phyloP scores from a whole-genome alignment of 2,888 invertebrate species.

The Pollenia griseotomentosa region DNA sequence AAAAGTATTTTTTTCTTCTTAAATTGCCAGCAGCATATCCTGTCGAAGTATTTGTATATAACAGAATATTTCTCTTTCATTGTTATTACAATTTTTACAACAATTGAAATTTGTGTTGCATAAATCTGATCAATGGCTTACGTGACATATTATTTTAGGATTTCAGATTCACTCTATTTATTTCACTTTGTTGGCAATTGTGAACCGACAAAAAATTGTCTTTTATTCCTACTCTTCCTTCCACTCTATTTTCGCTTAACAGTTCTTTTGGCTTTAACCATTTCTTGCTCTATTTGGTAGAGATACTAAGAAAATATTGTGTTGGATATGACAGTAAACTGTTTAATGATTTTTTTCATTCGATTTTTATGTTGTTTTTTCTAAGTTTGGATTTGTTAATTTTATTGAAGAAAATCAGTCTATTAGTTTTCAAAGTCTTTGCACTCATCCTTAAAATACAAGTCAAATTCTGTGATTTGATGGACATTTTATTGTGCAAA shows the following conservation, averaged over 20 bases:
- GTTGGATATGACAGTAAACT: too few relatives aligned
- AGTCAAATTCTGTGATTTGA: too few relatives aligned
- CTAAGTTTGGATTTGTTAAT: neutral
- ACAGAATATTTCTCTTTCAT: neutral
- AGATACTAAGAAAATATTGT: neutral
- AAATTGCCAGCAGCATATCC: too few relatives aligned
- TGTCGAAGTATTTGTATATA: too few relatives aligned
- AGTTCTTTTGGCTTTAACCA: neutral
- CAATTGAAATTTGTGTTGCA: conserved; percentile 81
- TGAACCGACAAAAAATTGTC: conserved; percentile 41
- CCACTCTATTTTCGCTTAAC: too few relatives aligned
- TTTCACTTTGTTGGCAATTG: conserved; percentile 12
- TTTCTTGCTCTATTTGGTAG: neutral
- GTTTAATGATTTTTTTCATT: too few relatives aligned
- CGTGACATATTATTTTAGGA: conserved; percentile 74
- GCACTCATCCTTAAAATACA: too few relatives aligned
- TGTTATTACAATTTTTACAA: neutral
- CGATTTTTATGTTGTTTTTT: neutral
- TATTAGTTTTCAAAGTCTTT: too few relatives aligned
- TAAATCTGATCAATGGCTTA: conserved; percentile 82
- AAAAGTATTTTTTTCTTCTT: too few relatives aligned
- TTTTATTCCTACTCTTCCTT: neutral
- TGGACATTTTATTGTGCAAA: too few relatives aligned
- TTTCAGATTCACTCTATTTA: conserved; percentile 1
- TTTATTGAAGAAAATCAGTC: neutral